A percentile compares a stretch with the other conserved stretches of the same genome.
These are phyloP conservation scores for Pseudobourletiella spinata DNA, from an alignment of 1,140 invertebrate genomes.

Conservation along the genomic window DNA sequence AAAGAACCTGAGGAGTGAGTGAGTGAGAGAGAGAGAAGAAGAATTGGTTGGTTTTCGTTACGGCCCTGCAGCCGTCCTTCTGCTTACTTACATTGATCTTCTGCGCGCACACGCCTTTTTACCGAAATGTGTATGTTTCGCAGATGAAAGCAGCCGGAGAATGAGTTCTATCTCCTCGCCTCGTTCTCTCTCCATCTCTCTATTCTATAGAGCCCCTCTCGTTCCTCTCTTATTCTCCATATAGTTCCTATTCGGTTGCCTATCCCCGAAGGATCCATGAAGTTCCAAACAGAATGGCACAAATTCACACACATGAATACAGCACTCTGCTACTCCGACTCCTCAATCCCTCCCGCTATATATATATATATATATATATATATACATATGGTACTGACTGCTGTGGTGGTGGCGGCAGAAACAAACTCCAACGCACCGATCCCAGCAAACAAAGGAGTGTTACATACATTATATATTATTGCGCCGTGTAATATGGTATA, in stretches of 20 bases:
- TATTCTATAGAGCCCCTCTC: neutral
- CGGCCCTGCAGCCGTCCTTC: neutral
- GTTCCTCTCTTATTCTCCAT: neutral
- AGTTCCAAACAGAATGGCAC: neutral
- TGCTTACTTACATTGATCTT: constrained; percentile 8
- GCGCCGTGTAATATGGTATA: neutral
- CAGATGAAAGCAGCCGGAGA: constrained; percentile 8
- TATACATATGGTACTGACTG: too few species aligned
- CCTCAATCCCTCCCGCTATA: neutral
- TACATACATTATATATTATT: neutral
- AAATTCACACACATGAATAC: constrained; percentile 10
- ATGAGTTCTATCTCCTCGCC: neutral
- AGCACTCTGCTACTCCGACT: constrained; percentile 3
- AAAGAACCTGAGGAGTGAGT: constrained; percentile 1
- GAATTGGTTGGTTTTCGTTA: constrained; percentile 7
- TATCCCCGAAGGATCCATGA: neutral
- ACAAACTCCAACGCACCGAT: neutral
- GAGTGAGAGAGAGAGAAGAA: neutral
- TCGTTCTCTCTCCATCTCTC: neutral
- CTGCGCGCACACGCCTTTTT: constrained; percentile 10
- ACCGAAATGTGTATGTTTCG: constrained; percentile 8
- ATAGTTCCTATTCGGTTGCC: neutral
- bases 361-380: too few species aligned
- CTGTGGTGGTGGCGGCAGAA: too few species aligned
- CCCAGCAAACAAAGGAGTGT: neutral